Conservation (phyloP, 2,113 vertebrate genomes). For the Onychostruthus taczanowskii region DNA sequence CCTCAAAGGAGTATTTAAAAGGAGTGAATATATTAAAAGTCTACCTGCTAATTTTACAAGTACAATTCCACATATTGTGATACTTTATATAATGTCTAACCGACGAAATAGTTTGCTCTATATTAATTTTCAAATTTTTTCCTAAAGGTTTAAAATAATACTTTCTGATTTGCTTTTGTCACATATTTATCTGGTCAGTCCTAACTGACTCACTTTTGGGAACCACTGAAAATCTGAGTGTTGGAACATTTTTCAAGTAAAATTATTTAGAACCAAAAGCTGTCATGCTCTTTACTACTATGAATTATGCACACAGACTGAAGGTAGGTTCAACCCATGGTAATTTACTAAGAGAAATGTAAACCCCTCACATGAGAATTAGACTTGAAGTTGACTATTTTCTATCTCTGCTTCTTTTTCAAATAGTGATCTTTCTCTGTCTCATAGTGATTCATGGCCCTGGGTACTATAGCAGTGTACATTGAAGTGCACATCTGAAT, state of each 20-base stretch:
- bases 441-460: not conserved
- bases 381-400: not conserved
- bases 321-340: not conserved
- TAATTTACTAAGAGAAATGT: not conserved
- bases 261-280: not conserved
- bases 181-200: not conserved
- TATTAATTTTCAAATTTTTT: not conserved
- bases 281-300: not conserved
- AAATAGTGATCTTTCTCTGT: not conserved
- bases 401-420: not conserved
- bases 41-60: not conserved
- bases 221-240: not conserved
- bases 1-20: not conserved
- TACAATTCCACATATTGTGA: not conserved
- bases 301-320: not conserved
- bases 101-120: not conserved
- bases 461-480: not conserved
- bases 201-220: not conserved
- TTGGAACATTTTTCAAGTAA: not conserved
- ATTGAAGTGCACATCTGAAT: not conserved
- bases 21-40: not conserved
- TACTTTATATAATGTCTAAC: not conserved
- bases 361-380: not conserved
- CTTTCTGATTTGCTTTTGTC: not conserved
- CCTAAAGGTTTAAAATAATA: not conserved